These are phyloP conservation scores for Epistrophe eligans DNA, from an alignment of 2,888 invertebrate genomes.

Conservation along the genomic window DNA sequence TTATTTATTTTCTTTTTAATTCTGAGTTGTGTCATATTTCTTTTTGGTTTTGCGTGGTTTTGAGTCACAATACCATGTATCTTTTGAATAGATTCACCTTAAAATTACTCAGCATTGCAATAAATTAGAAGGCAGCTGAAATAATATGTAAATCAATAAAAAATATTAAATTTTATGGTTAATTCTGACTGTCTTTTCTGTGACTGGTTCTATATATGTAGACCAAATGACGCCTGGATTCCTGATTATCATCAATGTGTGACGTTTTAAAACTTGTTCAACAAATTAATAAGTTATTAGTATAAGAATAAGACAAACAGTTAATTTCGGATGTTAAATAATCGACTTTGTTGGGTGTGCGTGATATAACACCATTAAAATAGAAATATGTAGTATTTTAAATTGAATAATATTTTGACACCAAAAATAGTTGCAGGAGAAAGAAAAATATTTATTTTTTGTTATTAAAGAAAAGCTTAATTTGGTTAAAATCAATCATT, in stretches of 20 bases:
- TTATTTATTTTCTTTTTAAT: background rate
- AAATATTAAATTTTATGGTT: conserved; percentile 22
- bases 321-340: background rate
- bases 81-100: background rate
- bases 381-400: background rate
- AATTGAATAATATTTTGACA: background rate
- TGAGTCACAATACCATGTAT: background rate
- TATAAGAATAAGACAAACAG: background rate
- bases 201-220: conserved; percentile 1
- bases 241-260: background rate
- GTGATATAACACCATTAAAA: background rate
- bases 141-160: conserved; percentile 18
- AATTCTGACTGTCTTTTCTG: background rate
- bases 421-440: background rate
- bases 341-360: background rate
- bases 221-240: conserved; percentile 17
- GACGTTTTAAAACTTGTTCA: background rate
- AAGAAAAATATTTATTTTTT: background rate
- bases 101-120: too few species aligned
- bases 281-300: background rate
- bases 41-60: background rate
- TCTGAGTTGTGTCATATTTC: conserved; percentile 2
- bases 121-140: conserved; percentile 7
- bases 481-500: background rate
- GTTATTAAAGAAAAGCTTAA: background rate